These are phyloP conservation scores for Tromatobia lineatoria DNA, from an alignment of 2,888 invertebrate species.

Conservation along the genomic window DNA sequence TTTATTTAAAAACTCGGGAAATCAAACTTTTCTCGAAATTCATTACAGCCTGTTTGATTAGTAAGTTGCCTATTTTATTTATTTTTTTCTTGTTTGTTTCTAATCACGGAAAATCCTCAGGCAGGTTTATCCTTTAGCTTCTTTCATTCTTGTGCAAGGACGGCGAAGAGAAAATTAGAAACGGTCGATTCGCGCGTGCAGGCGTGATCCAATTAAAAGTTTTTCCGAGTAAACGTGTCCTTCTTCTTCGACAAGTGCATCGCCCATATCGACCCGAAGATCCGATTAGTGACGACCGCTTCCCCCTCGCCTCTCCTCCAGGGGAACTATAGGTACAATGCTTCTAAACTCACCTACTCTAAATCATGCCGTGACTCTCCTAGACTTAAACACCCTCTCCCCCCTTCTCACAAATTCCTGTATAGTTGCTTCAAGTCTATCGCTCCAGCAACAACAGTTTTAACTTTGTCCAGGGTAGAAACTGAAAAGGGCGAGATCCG, in stretches of 20 bases:
- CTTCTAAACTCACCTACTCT: conserved; percentile 27
- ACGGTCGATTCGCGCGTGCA: conserved; percentile 26
- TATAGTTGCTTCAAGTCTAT: conserved; percentile 12
- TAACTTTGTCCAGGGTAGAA: conserved; percentile 26
- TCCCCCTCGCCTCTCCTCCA: not conserved
- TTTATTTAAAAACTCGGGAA: too few relatives aligned
- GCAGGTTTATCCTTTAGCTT: not conserved
- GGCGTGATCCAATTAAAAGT: conserved; percentile 57
- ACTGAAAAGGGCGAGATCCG: not conserved
- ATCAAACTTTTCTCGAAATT: not conserved
- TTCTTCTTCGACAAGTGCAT: conserved; percentile 44
- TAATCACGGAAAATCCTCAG: not conserved
- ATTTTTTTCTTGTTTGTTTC: not conserved
- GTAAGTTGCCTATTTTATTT: not conserved
- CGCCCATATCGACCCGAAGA: conserved; percentile 25
- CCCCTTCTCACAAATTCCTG: conserved; percentile 17
- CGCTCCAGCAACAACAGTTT: not conserved
- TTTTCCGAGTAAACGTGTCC: conserved; percentile 41
- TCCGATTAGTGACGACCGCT: conserved; percentile 41
- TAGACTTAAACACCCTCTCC: conserved; percentile 5
- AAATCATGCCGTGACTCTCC: conserved; percentile 13
- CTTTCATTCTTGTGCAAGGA: not conserved
- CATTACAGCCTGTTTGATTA: not conserved
- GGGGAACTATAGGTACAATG: conserved; percentile 7
- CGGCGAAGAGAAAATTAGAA: conserved; percentile 38